These are phyloP conservation scores for Nemopilema nomurai DNA, from an alignment of 30 jellyfish, hydroid and myxozoan species.

Conservation along the genomic window DNA sequence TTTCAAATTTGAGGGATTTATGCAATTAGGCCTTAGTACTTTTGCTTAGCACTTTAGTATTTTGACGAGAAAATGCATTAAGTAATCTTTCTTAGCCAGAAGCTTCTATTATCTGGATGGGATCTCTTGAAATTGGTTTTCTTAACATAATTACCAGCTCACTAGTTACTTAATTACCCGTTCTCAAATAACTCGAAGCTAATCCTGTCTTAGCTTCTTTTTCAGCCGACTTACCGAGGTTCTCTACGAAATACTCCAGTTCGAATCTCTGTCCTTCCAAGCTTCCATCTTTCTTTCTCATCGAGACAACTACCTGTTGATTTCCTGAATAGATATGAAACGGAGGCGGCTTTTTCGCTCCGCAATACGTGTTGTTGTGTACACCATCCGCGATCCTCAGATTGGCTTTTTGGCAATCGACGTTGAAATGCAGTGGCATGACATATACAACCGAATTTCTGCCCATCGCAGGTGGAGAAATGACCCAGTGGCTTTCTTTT, in stretches of 20 bases:
- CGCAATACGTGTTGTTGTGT: constrained; percentile 39
- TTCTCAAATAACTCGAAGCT: no score
- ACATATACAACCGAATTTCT: constrained; percentile 40
- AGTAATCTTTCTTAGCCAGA: no score
- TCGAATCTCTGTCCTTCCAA: constrained; percentile 40
- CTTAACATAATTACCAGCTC: no score
- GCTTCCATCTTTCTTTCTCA: constrained; percentile 9
- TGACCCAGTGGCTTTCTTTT: constrained; percentile 55
- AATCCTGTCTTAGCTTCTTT: no score
- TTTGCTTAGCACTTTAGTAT: no score
- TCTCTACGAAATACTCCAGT: constrained; percentile 54
- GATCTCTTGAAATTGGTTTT: no score
- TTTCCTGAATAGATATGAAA: constrained; percentile 47
- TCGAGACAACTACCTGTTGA: constrained; percentile 28
- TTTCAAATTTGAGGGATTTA: no score
- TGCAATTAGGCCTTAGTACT: no score
- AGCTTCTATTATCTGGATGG: no score
- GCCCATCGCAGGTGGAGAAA: constrained; percentile 28
- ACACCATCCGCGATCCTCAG: constrained; percentile 47
- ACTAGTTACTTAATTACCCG: no score
- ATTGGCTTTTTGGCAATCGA: constrained; percentile 42
- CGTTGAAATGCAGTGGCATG: constrained; percentile 31
- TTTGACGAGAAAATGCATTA: no score
- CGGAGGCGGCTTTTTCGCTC: constrained; percentile 41
- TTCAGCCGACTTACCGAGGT: constrained; percentile 71